phyloP scores from a whole-genome alignment of 2,797 vertebrate species.

The Enteromius argenteus region DNA sequence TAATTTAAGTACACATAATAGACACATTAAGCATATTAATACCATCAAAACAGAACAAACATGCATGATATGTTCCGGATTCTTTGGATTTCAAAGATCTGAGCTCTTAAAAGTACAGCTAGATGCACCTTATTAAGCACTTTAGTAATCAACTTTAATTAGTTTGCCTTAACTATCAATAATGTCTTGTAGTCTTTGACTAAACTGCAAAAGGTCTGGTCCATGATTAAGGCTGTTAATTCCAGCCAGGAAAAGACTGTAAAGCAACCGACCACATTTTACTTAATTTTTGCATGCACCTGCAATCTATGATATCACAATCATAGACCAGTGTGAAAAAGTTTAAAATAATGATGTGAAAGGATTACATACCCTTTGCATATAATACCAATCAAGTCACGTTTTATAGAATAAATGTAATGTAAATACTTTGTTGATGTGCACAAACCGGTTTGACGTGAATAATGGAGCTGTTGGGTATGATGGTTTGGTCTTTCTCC shows the following conservation, averaged over 20 bases:
- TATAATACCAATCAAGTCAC: not conserved
- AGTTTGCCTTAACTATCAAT: not conserved
- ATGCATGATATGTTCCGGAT: constrained; percentile 1
- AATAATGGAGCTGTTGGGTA: constrained; percentile 98
- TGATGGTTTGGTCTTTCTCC: constrained; percentile 96
- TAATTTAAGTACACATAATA: not conserved
- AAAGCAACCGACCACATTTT: not conserved
- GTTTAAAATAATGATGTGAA: not conserved
- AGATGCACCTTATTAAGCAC: not conserved
- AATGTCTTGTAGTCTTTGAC: not conserved
- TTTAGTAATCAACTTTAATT: not conserved
- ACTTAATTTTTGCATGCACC: not conserved
- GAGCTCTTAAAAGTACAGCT: not conserved
- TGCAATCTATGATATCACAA: not conserved
- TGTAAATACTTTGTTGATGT: not conserved
- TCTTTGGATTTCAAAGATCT: not conserved
- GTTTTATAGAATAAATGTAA: not conserved
- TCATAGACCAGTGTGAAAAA: not conserved
- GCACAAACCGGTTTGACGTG: constrained; percentile 90
- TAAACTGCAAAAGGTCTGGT: not conserved
- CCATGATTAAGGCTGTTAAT: not conserved
- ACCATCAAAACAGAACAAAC: not conserved
- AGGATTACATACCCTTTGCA: not conserved
- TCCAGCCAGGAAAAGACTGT: not conserved
- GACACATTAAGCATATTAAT: not conserved